A percentile compares a stretch with the other conserved stretches of the same genome.
These are phyloP conservation scores for Glyphotaelius pellucidus DNA, from an alignment of 2,888 invertebrate genomes.

Conservation along the genomic window DNA sequence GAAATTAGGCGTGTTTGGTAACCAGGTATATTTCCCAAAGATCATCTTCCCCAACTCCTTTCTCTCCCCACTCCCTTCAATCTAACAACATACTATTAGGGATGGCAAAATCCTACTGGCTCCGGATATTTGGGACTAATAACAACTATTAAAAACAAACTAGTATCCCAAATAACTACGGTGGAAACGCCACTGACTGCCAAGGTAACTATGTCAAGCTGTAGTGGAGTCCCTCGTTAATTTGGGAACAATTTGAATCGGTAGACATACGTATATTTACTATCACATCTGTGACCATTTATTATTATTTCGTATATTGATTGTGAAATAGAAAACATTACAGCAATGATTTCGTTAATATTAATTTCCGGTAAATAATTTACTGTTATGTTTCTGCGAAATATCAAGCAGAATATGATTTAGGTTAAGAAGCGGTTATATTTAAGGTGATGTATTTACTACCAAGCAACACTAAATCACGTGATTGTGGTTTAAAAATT, in stretches of 20 bases:
- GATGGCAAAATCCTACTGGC: too few species aligned
- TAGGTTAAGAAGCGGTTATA: background rate
- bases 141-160: too few species aligned
- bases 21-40: too few species aligned
- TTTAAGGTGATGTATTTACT: too few species aligned
- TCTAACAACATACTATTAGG: too few species aligned
- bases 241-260: background rate
- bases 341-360: background rate
- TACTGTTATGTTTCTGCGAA: background rate
- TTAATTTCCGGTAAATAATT: background rate
- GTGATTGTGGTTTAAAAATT: too few species aligned
- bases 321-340: background rate
- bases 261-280: background rate
- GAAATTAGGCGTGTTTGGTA: too few species aligned
- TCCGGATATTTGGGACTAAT: too few species aligned
- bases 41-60: too few species aligned
- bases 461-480: background rate
- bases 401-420: background rate
- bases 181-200: background rate
- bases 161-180: too few species aligned
- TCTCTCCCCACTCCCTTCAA: too few species aligned
- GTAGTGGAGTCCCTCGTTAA: background rate
- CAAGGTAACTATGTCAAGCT: background rate
- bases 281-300: background rate
- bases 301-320: background rate